phyloP scores from a whole-genome alignment of 2,888 invertebrate genomes.

The Vanessa cardui region DNA sequence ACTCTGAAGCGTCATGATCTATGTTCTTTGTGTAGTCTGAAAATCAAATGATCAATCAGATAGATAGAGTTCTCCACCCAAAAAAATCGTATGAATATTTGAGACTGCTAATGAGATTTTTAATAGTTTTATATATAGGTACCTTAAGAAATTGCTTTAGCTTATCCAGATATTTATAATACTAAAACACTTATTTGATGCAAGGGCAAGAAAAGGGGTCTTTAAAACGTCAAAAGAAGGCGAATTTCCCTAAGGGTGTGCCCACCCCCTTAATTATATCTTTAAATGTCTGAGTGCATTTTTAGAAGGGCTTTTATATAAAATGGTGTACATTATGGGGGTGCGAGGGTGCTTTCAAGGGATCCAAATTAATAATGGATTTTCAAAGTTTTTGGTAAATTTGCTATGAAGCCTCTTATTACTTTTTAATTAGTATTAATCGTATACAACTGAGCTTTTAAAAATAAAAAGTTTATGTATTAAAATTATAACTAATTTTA shows the following conservation, averaged over 20 bases:
- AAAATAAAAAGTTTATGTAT: not conserved
- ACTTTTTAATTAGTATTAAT: constrained; percentile 34
- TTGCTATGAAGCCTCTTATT: constrained; percentile 32
- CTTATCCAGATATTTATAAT: constrained; percentile 35
- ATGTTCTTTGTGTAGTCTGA: too few relatives aligned
- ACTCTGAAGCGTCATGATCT: too few relatives aligned
- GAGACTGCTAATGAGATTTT: too few relatives aligned
- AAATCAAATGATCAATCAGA: too few relatives aligned
- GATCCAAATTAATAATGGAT: constrained; percentile 52
- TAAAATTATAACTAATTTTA: too few relatives aligned
- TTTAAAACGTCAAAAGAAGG: constrained; percentile 82
- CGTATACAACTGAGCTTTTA: not conserved
- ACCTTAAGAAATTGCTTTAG: not conserved
- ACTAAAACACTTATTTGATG: constrained; percentile 37
- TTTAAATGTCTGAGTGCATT: constrained; percentile 82
- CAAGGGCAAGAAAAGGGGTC: constrained; percentile 73
- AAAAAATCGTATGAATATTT: too few relatives aligned
- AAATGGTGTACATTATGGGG: constrained; percentile 43
- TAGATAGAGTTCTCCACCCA: too few relatives aligned
- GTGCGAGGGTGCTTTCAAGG: constrained; percentile 42
- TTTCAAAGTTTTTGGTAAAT: constrained; percentile 49
- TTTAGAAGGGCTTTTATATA: constrained; percentile 67
- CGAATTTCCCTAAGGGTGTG: constrained; percentile 72
- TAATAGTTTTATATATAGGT: not conserved
- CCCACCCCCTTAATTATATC: constrained; percentile 79